Conservation (phyloP, 2,888 invertebrate genomes). For the Tillus elongatus region DNA sequence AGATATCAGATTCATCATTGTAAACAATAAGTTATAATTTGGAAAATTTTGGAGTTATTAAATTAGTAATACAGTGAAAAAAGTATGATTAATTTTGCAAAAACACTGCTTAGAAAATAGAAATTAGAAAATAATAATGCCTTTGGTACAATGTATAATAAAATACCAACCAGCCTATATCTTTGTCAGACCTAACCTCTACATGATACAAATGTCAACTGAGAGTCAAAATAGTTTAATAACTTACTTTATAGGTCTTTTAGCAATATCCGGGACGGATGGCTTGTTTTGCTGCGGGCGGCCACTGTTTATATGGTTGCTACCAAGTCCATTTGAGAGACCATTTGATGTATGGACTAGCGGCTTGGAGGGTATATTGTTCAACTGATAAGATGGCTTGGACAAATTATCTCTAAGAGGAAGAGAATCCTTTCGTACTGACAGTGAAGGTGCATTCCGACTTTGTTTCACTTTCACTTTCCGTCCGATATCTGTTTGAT, state of each 20-base stretch:
- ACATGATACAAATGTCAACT: too few relatives aligned
- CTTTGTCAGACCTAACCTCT: too few relatives aligned
- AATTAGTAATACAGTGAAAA: too few relatives aligned
- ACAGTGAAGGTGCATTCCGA: neutral
- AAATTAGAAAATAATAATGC: too few relatives aligned
- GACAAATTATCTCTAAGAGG: conserved; percentile 31
- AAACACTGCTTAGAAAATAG: too few relatives aligned
- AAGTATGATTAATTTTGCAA: too few relatives aligned
- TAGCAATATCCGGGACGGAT: conserved; percentile 56
- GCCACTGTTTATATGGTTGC: conserved; percentile 41
- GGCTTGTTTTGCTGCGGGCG: conserved; percentile 43
- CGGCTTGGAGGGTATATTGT: conserved; percentile 29
- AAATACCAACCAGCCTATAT: too few relatives aligned
- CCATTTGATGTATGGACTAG: conserved; percentile 22
- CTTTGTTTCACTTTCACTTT: conserved; percentile 69
- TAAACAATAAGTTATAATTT: too few relatives aligned
- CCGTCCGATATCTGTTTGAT: conserved; percentile 80
- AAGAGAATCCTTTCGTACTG: conserved; percentile 9
- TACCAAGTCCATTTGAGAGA: conserved; percentile 34
- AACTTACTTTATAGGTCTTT: conserved; percentile 60
- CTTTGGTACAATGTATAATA: too few relatives aligned
- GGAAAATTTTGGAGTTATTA: too few relatives aligned
- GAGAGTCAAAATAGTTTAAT: too few relatives aligned
- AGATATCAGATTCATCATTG: too few relatives aligned
- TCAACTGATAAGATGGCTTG: conserved; percentile 38